Conservation (phyloP, 2,797 vertebrate genomes). For the Tadarida brasiliensis region DNA sequence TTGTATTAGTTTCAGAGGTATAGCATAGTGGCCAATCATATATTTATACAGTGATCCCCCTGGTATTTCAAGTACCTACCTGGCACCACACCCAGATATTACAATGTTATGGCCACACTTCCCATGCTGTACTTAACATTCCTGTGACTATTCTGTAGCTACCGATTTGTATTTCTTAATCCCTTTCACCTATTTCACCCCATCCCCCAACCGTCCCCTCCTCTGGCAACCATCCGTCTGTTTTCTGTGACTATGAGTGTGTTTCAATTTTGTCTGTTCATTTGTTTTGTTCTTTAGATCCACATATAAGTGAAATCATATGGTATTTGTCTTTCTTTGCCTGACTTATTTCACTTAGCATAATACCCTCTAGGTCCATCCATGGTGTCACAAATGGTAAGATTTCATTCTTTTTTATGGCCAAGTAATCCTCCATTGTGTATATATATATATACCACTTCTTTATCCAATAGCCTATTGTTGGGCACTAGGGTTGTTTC, state of each 20-base stretch:
- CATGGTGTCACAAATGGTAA: not conserved
- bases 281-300: not conserved
- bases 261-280: not conserved
- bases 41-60: not conserved
- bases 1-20: not conserved
- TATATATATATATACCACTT: not conserved
- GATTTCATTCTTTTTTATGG: not conserved
- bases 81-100: not conserved
- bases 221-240: not conserved
- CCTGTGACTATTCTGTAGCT: not conserved
- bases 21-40: not conserved
- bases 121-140: not conserved
- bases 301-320: not conserved
- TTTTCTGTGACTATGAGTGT: not conserved
- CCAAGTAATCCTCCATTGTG: not conserved
- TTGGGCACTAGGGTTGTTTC: not conserved
- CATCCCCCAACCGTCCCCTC: not conserved
- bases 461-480: not conserved
- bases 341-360: not conserved
- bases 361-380: not conserved
- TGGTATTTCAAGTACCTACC: not conserved
- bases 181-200: not conserved
- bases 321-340: not conserved
- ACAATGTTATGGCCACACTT: not conserved
- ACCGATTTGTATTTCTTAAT: not conserved